Conservation (phyloP, 1,140 invertebrate species). For the Brachionus plicatilis region DNA sequence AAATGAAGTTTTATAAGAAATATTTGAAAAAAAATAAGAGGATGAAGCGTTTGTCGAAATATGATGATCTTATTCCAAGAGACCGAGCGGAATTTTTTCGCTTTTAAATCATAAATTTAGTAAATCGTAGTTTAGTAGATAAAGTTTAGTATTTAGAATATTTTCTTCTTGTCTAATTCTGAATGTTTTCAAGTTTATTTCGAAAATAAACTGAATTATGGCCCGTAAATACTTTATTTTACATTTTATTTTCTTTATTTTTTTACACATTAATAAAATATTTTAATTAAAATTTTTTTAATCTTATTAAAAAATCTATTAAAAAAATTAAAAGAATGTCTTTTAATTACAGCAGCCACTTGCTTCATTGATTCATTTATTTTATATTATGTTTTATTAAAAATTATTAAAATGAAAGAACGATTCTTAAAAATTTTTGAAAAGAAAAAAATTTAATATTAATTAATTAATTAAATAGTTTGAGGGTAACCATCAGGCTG, state of each 20-base stretch:
- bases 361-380: no score
- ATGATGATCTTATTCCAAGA: neutral
- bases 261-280: neutral
- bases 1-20: neutral
- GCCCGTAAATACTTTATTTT: neutral
- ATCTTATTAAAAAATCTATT: neutral
- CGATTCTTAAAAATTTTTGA: no score
- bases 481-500: no score
- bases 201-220: neutral
- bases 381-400: no score
- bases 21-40: neutral
- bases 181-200: neutral
- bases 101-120: neutral
- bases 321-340: no score
- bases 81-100: neutral
- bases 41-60: neutral
- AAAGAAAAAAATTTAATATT: no score
- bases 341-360: no score
- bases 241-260: neutral
- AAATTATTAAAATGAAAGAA: no score
- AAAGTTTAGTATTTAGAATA: slow-evolving; percentile 1
- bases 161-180: neutral
- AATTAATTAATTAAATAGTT: no score
- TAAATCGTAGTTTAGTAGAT: slow-evolving; percentile 10
- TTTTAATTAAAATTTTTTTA: neutral